These are phyloP conservation scores for Ursus arctos DNA, from an alignment of 2,113 vertebrate genomes.

Conservation along the genomic window DNA sequence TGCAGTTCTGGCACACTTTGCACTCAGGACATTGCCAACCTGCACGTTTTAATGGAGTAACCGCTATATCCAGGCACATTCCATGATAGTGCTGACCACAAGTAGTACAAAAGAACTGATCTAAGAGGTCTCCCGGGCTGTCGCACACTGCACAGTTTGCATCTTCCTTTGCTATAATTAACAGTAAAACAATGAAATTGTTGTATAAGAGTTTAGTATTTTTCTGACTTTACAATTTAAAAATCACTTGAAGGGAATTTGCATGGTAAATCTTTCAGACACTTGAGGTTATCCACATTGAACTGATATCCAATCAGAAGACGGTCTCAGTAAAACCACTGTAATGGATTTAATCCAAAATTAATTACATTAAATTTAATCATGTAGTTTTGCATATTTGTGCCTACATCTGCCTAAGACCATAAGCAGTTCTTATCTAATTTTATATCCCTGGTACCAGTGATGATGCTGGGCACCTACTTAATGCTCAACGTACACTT, in stretches of 20 bases:
- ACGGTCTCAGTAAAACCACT: slow-evolving; percentile 15
- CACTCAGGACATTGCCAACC: slow-evolving; percentile 98
- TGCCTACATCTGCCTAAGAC: background rate
- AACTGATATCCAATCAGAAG: slow-evolving; percentile 22
- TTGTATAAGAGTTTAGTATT: slow-evolving; percentile 57
- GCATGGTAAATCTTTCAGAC: slow-evolving; percentile 39
- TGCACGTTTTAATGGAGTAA: slow-evolving; percentile 93
- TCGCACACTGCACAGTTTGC: slow-evolving; percentile 94
- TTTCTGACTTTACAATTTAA: slow-evolving; percentile 71
- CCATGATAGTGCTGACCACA: slow-evolving; percentile 97
- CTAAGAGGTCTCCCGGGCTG: slow-evolving; percentile 90
- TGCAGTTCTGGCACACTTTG: slow-evolving; percentile 98
- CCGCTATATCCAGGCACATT: slow-evolving; percentile 93
- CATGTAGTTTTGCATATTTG: background rate
- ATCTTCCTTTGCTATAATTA: slow-evolving; percentile 93
- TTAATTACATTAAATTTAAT: background rate
- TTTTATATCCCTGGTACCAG: background rate
- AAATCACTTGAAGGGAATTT: slow-evolving; percentile 56
- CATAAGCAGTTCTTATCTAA: background rate
- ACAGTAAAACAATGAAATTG: slow-evolving; percentile 70
- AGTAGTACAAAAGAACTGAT: slow-evolving; percentile 96
- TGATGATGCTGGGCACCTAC: background rate
- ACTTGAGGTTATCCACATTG: slow-evolving; percentile 26
- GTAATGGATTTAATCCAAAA: background rate
- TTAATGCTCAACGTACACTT: background rate